phyloP scores from a whole-genome alignment of 2,113 vertebrate genomes.

The Takifugu bimaculatus region DNA sequence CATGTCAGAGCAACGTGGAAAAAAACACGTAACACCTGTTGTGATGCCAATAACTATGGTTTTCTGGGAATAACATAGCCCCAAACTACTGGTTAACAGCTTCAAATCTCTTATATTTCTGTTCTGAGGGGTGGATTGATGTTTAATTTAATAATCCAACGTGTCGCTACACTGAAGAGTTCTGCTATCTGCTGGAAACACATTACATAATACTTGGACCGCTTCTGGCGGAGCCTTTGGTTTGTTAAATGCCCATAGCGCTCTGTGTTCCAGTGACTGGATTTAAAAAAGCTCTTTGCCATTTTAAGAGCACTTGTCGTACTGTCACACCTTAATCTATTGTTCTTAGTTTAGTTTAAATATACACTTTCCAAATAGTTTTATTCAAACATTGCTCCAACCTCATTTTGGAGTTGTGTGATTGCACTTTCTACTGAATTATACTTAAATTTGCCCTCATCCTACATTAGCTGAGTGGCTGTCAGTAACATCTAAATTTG shows the following conservation, averaged over 20 bases:
- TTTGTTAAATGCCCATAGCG: background rate
- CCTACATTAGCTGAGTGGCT: conserved; percentile 39
- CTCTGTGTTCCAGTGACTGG: conserved; percentile 8
- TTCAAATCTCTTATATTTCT: background rate
- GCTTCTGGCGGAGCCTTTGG: conserved; percentile 11
- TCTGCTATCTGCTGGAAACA: conserved; percentile 11
- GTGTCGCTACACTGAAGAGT: conserved; percentile 15
- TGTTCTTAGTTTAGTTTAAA: too few species aligned
- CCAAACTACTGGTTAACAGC: too few species aligned
- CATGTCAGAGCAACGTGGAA: too few species aligned
- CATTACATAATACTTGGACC: conserved; percentile 5
- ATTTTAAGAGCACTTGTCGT: conserved; percentile 12
- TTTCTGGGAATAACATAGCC: background rate
- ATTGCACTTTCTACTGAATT: background rate
- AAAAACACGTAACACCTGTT: background rate
- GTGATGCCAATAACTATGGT: conserved; percentile 4
- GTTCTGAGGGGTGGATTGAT: background rate
- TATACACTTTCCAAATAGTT: too few species aligned
- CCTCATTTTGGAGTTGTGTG: background rate
- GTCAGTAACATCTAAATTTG: conserved; percentile 43
- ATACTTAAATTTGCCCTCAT: conserved; percentile 19
- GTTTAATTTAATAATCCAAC: conserved; percentile 1
- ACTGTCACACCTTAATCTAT: too few species aligned
- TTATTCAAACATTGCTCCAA: background rate
- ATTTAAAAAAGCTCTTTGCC: conserved; percentile 15